Evolutionary conservation across 2,888 invertebrate species (phyloP), one percentile per base, ranked within the genome.

Genomic region (Lycophotia porphyrea): DNA sequence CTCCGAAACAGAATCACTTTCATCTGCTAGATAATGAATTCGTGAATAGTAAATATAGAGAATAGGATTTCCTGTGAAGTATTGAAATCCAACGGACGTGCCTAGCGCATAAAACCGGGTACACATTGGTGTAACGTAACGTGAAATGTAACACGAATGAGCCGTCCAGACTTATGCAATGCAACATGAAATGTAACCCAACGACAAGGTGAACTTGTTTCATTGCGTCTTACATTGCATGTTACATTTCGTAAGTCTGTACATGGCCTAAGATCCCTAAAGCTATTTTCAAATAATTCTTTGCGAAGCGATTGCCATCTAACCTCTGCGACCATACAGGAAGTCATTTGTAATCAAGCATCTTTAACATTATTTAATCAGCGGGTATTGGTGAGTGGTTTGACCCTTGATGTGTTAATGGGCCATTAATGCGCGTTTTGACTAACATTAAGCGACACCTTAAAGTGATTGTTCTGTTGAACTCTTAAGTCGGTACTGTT

Each of bases 311-410:
- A 71, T 76, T 80, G 27, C 21, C 52, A 72, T 69, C 65, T 72
- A 47, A 69, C 34, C 65, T 69, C 55, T 2, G 27, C 34, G 21
- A 65, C 36, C 55, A n/a, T 39, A 47, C 60, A 76, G 81, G 81
- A 80, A 71, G 65, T 60, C 47, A 81, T 81, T 1, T 71, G 71
- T 61, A 72, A 65, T 31, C 55, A 21, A 21, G 21, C 15, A 47
- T 31, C 36, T 52, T 58, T 34, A 66, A 52, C 67, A 61, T 61
- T 69, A 42, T 27, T 74, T 67, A 80, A 74, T 65, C 65, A 55
- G 47, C 5, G 7, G 2, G 31, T 39, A 67, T 58, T 76, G 70
- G 70, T 75, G 75, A 75, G 66, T 11, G 2, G 13, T 75, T 75
- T 49, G 27, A 75, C 70, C 66, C 18, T 36, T 52, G 21, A 21